A percentile compares a stretch with the other conserved stretches of the same genome.
These are phyloP conservation scores for Cremastinae sp. DNA, from an alignment of 2,888 invertebrate genomes.

Conservation along the genomic window DNA sequence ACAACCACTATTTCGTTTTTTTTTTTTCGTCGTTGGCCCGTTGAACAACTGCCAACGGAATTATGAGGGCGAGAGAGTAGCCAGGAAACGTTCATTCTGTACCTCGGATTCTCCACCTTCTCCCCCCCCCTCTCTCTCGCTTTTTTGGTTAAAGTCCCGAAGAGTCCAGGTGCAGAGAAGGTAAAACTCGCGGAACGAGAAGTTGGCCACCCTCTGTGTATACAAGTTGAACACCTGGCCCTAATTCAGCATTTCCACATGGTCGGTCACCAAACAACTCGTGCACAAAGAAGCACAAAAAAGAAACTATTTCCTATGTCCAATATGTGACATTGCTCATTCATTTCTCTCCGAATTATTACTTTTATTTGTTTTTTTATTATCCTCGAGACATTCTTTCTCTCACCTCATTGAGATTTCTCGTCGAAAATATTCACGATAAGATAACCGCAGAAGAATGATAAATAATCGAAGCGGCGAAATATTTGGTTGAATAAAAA, in stretches of 20 bases:
- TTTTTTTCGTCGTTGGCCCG: constrained; percentile 40
- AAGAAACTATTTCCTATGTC: background rate
- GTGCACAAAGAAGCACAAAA: background rate
- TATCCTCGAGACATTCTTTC: background rate
- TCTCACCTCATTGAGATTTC: no score
- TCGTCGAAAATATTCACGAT: no score
- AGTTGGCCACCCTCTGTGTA: constrained; percentile 25
- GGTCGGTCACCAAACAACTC: background rate
- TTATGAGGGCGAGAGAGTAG: constrained; percentile 34
- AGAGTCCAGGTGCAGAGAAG: constrained; percentile 57
- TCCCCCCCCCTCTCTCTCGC: constrained; percentile 4
- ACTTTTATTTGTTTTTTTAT: background rate
- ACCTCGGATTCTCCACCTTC: constrained; percentile 2
- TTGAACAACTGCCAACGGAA: constrained; percentile 52
- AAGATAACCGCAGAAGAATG: no score
- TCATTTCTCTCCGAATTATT: no score
- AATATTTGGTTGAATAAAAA: no score
- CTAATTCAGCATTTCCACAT: background rate
- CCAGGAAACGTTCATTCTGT: constrained; percentile 24
- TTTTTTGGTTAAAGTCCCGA: background rate
- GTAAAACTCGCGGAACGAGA: constrained; percentile 19
- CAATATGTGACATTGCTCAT: background rate
- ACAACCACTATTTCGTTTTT: background rate
- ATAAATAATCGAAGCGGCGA: no score
- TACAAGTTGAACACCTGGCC: constrained; percentile 48